Conservation (phyloP, 2,113 vertebrate species). For the Podocnemis expansa region DNA sequence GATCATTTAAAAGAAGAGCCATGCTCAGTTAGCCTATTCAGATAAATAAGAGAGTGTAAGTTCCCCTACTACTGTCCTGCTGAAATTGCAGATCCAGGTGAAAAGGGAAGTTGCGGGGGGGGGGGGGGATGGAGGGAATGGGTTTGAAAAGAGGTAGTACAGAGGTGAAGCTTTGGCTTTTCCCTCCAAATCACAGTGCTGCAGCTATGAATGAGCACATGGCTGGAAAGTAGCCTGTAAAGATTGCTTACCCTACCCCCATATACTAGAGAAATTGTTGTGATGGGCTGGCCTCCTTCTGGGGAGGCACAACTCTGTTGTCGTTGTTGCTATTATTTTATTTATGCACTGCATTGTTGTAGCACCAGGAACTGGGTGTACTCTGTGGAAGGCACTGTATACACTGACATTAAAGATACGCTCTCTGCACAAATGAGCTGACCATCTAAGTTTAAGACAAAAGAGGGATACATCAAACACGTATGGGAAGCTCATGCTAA, state of each 20-base stretch:
- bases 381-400: neutral
- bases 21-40: neutral
- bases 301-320: rapidly evolving
- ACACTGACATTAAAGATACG: neutral
- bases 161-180: neutral
- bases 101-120: neutral
- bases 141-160: neutral
- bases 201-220: neutral
- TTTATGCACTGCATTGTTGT: neutral
- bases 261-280: neutral
- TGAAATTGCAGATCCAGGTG: neutral
- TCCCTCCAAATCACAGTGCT: neutral
- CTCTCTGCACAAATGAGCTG: neutral
- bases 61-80: neutral
- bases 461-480: neutral
- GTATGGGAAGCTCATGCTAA: rapidly evolving
- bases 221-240: neutral
- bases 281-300: neutral
- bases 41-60: neutral
- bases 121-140: neutral
- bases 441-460: neutral
- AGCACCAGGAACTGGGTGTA: rapidly evolving
- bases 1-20: neutral
- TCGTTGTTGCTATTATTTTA: neutral
- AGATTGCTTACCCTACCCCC: neutral